Percentiles rank a stretch among this genome's conserved stretches.
These are phyloP conservation scores for Ophion obscuratus DNA, from an alignment of 2,888 invertebrate species.

Conservation along the genomic window DNA sequence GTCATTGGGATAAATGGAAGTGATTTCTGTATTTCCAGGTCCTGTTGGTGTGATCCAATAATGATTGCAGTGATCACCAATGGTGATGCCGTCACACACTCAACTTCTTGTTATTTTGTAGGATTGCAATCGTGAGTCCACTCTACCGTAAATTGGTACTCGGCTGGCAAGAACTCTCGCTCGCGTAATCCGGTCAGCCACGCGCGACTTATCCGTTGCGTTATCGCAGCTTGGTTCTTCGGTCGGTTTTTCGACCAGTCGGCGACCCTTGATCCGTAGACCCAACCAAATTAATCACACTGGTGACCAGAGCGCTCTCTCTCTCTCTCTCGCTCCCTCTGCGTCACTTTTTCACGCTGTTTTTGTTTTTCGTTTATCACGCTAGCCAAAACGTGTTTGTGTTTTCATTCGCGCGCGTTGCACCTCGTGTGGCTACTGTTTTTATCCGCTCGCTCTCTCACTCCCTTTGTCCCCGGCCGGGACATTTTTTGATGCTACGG, in stretches of 20 bases:
- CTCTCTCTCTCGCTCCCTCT: not conserved
- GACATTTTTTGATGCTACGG: conserved; percentile 36
- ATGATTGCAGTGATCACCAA: too few species aligned
- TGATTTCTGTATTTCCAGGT: too few species aligned
- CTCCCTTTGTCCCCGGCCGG: conserved; percentile 9
- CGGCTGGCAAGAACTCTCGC: conserved; percentile 26
- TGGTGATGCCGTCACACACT: too few species aligned
- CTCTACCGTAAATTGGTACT: conserved; percentile 21
- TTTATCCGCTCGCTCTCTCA: conserved; percentile 34
- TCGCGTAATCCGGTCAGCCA: conserved; percentile 25
- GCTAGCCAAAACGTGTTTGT: conserved; percentile 43
- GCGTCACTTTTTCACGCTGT: not conserved
- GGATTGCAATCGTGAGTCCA: not conserved
- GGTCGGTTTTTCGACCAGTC: conserved; percentile 25
- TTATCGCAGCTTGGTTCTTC: conserved; percentile 24
- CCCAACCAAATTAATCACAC: conserved; percentile 58
- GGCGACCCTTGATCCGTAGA: conserved; percentile 46
- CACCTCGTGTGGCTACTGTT: conserved; percentile 17
- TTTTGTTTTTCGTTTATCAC: conserved; percentile 60
- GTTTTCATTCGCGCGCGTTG: conserved; percentile 41
- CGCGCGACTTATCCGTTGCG: conserved; percentile 22
- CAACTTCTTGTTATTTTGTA: not conserved
- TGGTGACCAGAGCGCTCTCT: conserved; percentile 36
- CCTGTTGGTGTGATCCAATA: too few species aligned
- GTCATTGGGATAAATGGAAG: too few species aligned